phyloP scores from a whole-genome alignment of 2,888 invertebrate genomes.

The Lepidocyrtinus sp. region DNA sequence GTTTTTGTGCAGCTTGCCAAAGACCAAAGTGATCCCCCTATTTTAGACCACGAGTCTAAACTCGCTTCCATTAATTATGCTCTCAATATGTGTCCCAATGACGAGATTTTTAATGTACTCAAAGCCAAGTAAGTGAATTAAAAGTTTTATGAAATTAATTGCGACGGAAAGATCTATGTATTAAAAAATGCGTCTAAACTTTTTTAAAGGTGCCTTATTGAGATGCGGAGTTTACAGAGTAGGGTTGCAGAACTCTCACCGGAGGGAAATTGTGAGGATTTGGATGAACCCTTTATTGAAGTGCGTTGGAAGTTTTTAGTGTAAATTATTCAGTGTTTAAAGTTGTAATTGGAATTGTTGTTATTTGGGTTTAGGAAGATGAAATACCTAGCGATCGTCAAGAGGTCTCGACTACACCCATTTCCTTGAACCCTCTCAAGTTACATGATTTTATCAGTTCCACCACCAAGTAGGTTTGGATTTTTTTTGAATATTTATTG shows the following conservation, averaged over 20 bases:
- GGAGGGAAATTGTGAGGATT: constrained; percentile 6
- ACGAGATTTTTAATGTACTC: constrained; percentile 66
- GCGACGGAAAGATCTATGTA: neutral
- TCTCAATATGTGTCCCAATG: constrained; percentile 66
- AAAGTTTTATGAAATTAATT: neutral
- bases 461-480: constrained; percentile 57
- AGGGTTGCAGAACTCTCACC: constrained; percentile 59
- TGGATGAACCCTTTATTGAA: constrained; percentile 53
- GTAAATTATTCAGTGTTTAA: too few species aligned
- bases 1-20: constrained; percentile 75
- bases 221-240: constrained; percentile 63
- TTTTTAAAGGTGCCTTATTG: constrained; percentile 63
- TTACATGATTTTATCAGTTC: constrained; percentile 61
- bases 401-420: constrained; percentile 39
- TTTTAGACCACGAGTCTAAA: constrained; percentile 65
- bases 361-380: constrained; percentile 43
- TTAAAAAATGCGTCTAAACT: neutral
- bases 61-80: constrained; percentile 68
- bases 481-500: constrained; percentile 26
- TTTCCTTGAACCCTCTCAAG: constrained; percentile 57
- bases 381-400: too few species aligned
- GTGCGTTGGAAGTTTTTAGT: constrained; percentile 39
- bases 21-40: constrained; percentile 71
- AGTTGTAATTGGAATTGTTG: neutral
- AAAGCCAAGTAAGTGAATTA: constrained; percentile 55